A percentile compares a stretch with the other conserved stretches of the same genome.
These are phyloP conservation scores for Trematomus bernacchii DNA, from an alignment of 2,797 vertebrate genomes.

Conservation along the genomic window DNA sequence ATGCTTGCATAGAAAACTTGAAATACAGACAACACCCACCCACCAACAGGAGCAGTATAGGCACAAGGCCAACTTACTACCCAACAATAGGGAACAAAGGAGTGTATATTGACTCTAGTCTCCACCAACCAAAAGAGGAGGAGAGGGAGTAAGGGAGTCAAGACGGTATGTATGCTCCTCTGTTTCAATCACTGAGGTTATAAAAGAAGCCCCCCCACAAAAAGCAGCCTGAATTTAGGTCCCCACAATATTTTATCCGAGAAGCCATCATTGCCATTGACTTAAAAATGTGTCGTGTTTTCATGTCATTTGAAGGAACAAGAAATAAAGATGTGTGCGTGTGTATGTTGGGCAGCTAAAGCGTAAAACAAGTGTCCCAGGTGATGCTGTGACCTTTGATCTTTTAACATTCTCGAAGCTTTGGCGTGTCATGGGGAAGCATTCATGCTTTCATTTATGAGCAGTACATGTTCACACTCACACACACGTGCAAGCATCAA, in stretches of 20 bases:
- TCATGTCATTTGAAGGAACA: neutral
- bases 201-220: neutral
- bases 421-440: slow-evolving; percentile 17
- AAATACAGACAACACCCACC: slow-evolving; percentile 54
- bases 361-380: neutral
- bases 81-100: slow-evolving; percentile 17
- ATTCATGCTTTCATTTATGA: slow-evolving; percentile 31
- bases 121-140: slow-evolving; percentile 8
- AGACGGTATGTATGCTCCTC: neutral
- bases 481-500: slow-evolving; percentile 25
- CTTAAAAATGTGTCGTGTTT: neutral
- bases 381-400: slow-evolving; percentile 29
- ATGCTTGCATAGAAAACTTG: slow-evolving; percentile 48
- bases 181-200: neutral
- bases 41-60: slow-evolving; percentile 30
- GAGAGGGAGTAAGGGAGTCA: neutral
- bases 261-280: neutral
- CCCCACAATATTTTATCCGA: neutral
- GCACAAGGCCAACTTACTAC: slow-evolving; percentile 38
- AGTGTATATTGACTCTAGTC: slow-evolving; percentile 8
- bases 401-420: slow-evolving; percentile 17
- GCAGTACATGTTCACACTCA: slow-evolving; percentile 21
- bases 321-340: neutral
- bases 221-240: neutral
- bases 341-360: neutral